Base-by-base conservation (phyloP, 2,797 vertebrate species). In the Lagorchestes hirsutus region DNA sequence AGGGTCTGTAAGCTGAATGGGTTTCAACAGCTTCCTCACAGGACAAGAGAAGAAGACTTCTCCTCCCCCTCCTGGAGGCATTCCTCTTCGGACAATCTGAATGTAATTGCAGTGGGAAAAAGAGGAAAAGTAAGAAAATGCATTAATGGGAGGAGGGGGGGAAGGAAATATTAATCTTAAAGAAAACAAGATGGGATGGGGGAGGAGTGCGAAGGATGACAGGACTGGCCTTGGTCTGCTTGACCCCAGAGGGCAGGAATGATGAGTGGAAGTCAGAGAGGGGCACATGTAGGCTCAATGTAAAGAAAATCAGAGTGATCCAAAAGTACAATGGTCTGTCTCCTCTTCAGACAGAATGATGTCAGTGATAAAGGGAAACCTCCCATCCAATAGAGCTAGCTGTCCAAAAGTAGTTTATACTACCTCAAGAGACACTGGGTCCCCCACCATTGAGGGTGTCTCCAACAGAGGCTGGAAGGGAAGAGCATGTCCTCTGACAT, bases 1-100 rank as follows among this genome's bases (percentile, higher is more conserved):
- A 0, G 99, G 99, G 93, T 99, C 99, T 0, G 99, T 99, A 93
- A 99, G 98, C 96, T 99, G 99, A 93, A 99, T 28, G 0, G 99
- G 99, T 91, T 97, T 99, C 95, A 99, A 98, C 95, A 99, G 98
- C 96, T 99, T 99, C 92, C 98, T 99, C 54, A 99, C 98, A 0
- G 99, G 99, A 98, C 99, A 99, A 0, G 99, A 94, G 97, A 99
- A 99, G 0, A 99, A 8, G 3, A 99, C 99, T 97, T 99, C 99
- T 0, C 99, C 99, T 57, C 99, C 99, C 0, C 99, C 99, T 90
- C 99, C 99, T 0, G 99, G 99, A 5, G 99, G 99, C 99, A 99
- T 99, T 50, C 99, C 99, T 96, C 99, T 99, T 92, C 99, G 99
- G 57, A 99, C 97, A 97, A 99, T 99, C 99, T 99, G 97, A 59